Evolutionary conservation across 2,888 invertebrate genomes (phyloP).

Genomic region (Orthosia incerta): DNA sequence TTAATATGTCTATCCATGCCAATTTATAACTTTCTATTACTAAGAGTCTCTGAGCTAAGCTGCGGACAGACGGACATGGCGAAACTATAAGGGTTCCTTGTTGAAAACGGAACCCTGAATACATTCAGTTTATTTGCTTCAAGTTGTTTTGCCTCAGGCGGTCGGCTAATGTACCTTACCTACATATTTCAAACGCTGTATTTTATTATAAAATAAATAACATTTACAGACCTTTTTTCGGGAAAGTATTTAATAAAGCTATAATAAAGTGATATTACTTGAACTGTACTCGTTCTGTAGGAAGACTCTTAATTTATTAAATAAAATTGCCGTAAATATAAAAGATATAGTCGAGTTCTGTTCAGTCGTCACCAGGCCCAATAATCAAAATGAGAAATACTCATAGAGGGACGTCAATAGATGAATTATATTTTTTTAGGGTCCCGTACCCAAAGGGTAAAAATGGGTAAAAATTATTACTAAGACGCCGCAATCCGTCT

Average conservation of each 20-base stretch:
- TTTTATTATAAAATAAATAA: constrained; percentile 41
- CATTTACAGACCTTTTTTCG: background rate
- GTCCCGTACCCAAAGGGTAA: no score
- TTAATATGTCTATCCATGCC: no score
- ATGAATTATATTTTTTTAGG: no score
- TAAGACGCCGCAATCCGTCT: no score
- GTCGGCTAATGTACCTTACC: background rate
- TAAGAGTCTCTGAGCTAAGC: no score
- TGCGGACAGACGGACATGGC: no score
- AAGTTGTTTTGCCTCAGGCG: constrained; percentile 20
- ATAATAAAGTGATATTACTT: background rate
- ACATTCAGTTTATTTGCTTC: constrained; percentile 3
- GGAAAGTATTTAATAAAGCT: constrained; percentile 11
- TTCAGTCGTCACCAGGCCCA: no score
- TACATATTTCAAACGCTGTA: background rate
- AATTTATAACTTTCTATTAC: no score
- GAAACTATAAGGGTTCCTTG: no score
- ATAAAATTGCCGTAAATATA: background rate
- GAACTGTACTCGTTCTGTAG: background rate
- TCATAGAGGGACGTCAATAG: no score
- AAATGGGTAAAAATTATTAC: no score
- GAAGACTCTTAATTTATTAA: background rate
- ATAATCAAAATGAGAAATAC: background rate
- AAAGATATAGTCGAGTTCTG: background rate
- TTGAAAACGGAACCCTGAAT: background rate